Percentiles rank a stretch among this genome's conserved stretches.
phyloP scores from a whole-genome alignment of 1,140 invertebrate genomes.

The Maconellicoccus hirsutus region DNA sequence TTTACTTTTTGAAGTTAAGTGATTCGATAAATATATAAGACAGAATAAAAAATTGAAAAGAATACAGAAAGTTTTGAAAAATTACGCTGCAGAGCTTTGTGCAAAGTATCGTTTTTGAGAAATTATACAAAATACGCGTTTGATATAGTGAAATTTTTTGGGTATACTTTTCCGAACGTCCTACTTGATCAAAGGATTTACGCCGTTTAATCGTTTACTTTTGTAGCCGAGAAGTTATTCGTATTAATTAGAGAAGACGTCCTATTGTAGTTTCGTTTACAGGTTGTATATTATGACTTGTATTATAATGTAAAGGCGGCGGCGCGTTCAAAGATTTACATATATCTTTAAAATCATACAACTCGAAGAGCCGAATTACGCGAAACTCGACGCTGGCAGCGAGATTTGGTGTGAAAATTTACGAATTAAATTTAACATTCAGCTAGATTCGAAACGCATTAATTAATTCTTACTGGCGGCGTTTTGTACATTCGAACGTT shows the following conservation, averaged over 20 bases:
- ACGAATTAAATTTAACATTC: not conserved
- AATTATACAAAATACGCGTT: too few species aligned
- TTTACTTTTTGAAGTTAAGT: not conserved
- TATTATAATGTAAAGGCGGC: not conserved
- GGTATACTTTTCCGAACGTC: not conserved
- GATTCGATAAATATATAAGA: not conserved
- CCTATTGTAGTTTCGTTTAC: not conserved
- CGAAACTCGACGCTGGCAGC: not conserved
- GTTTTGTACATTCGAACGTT: not conserved
- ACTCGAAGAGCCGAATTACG: not conserved
- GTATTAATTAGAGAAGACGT: not conserved
- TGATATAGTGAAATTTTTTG: too few species aligned
- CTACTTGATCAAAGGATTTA: not conserved
- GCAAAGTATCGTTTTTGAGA: not conserved
- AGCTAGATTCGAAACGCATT: not conserved
- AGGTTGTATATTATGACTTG: not conserved
- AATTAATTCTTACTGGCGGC: not conserved
- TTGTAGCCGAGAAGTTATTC: not conserved
- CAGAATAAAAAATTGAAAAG: constrained; percentile 6
- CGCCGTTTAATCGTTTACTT: not conserved
- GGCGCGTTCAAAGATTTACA: not conserved
- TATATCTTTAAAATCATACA: not conserved
- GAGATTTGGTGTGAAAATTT: constrained; percentile 1
- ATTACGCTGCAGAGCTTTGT: not conserved
- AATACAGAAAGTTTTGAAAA: not conserved